Base-by-base conservation (phyloP, 2,888 invertebrate genomes). In the Miltochrista miniata region DNA sequence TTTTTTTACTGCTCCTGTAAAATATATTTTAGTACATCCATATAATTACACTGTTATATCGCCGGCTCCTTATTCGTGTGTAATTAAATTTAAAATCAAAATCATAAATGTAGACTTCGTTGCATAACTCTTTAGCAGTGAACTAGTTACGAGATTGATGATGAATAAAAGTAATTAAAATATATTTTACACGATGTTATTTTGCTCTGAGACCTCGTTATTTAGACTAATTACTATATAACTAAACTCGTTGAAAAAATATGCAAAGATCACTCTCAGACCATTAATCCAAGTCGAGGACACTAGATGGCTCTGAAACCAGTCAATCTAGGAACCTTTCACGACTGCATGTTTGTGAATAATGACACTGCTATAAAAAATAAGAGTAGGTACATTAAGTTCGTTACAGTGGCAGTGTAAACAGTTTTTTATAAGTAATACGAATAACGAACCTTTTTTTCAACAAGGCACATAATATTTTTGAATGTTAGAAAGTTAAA, bases 321-420 rank as follows among this genome's bases (percentile, higher is more conserved):
- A 33, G 67, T 49, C 38, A 49, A 59, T 45, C 64, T 42, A 55
- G 49, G n/a, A 50, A 66, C 64, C 64, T 65, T 65, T 63, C 48
- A 40, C 41, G 43, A 12, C 24, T n/a, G 11, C 37, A 35, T 56
- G 51, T 59, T 34, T 56, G 51, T 59, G 34, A 50, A 36, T 61
- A 55, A 58, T 53, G 52, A 55, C 41, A 47, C 30, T 24, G 31
- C 31, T 12, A 7, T 8, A 48, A 44, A 47, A 59, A 65, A 35
- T 50, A 52, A 35, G 34, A 34, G 5, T n/a, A n/a, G n/a, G n/a
- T 10, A 34, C 43, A 13, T 43, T 24, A 34, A 42, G 8, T 15
- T 9, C 29, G 1, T 12, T 24, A n/a, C n/a, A n/a, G n/a, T n/a
- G n/a, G n/a, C n/a, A n/a, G n/a, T n/a, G n/a, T n/a, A n/a, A n/a